Evolutionary conservation across 2,888 invertebrate genomes (phyloP).

Genomic region (Volucella bombylans): DNA sequence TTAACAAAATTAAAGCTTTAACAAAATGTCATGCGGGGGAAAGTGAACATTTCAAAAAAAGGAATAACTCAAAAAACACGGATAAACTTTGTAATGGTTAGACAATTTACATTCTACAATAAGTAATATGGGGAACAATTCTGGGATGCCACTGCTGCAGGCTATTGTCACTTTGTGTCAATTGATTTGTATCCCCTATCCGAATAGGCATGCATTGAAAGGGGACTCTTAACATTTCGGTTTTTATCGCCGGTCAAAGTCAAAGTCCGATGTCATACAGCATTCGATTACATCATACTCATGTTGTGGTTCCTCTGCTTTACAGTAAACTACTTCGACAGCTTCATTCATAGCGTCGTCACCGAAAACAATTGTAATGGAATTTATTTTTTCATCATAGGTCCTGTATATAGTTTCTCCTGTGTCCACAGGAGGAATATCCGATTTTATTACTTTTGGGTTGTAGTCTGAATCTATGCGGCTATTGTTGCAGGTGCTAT

Average conservation of each 20-base stretch:
- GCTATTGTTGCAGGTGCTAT: slow-evolving; percentile 75
- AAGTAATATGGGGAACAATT: slow-evolving; percentile 90
- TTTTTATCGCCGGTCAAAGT: slow-evolving; percentile 77
- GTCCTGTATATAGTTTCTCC: slow-evolving; percentile 88
- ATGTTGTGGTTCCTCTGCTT: slow-evolving; percentile 79
- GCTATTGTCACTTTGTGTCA: slow-evolving; percentile 84
- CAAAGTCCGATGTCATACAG: slow-evolving; percentile 78
- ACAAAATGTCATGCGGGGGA: slow-evolving; percentile 3
- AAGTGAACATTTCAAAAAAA: slow-evolving; percentile 2
- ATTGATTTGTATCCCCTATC: slow-evolving; percentile 88
- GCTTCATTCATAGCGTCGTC: slow-evolving; percentile 84
- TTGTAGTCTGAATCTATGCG: slow-evolving; percentile 22
- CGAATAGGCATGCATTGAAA: slow-evolving; percentile 82
- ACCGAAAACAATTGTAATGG: slow-evolving; percentile 88
- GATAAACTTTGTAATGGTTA: not conserved
- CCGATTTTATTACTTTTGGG: slow-evolving; percentile 12
- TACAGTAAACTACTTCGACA: slow-evolving; percentile 82
- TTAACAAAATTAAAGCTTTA: slow-evolving; percentile 22
- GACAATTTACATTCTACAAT: slow-evolving; percentile 71
- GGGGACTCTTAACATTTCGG: slow-evolving; percentile 78
- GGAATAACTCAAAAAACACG: slow-evolving; percentile 1
- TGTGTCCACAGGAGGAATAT: slow-evolving; percentile 75
- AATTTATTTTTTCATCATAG: slow-evolving; percentile 88
- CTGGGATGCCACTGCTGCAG: slow-evolving; percentile 90
- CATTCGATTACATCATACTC: slow-evolving; percentile 78